phyloP scores from a whole-genome alignment of 2,888 invertebrate species.

The Zhuqinia jingwanae region DNA sequence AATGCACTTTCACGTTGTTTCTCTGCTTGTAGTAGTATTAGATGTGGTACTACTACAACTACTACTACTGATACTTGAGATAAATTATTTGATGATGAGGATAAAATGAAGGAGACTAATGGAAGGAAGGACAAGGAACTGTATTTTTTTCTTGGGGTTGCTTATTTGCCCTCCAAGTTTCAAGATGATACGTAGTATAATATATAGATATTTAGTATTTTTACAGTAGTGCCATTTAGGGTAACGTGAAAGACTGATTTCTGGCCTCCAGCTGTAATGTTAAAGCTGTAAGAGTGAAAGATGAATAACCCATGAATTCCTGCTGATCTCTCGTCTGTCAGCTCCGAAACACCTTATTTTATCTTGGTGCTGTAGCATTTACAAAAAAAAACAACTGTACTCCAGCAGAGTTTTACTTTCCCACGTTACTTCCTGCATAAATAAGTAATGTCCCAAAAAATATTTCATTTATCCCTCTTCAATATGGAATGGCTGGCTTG shows the following conservation, averaged over 20 bases:
- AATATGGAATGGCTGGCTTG: no score
- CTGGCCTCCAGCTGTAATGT: neutral
- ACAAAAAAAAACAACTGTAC: neutral
- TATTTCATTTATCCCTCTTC: neutral
- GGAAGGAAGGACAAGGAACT: no score
- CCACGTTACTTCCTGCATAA: neutral
- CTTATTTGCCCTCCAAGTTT: no score
- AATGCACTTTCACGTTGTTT: neutral
- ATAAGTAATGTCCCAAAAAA: neutral
- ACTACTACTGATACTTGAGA: neutral
- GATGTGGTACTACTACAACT: no score
- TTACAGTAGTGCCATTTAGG: no score
- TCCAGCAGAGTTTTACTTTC: neutral
- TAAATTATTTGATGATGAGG: slow-evolving; percentile 45
- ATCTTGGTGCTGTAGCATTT: neutral
- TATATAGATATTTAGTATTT: no score
- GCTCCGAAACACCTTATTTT: neutral
- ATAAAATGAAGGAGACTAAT: neutral
- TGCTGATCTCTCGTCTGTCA: no score
- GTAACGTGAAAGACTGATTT: neutral
- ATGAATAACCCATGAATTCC: no score
- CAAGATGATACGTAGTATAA: no score
- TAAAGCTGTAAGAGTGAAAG: neutral
- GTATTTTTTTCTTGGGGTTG: no score
- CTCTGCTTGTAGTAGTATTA: no score